Conservation (phyloP, 2,888 invertebrate species). For the Patella caerulea region DNA sequence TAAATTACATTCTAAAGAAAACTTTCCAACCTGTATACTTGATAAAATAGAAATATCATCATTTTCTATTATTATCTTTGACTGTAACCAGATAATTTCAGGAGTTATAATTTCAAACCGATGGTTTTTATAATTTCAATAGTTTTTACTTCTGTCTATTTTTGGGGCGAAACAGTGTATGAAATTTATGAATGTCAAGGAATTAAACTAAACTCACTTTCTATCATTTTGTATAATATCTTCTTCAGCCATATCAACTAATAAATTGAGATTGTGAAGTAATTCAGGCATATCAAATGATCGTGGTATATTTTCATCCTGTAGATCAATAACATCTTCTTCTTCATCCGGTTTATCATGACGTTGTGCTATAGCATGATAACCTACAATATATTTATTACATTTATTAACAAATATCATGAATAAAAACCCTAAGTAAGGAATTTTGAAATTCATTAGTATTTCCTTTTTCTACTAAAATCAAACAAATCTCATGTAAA, state of each 20-base stretch:
- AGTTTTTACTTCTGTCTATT: no score
- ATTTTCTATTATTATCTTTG: no score
- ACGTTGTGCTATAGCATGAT: slow-evolving; percentile 87
- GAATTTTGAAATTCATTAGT: not conserved
- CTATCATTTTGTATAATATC: slow-evolving; percentile 82
- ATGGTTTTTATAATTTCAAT: no score
- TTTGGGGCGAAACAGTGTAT: no score
- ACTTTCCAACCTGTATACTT: no score
- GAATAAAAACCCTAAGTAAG: no score
- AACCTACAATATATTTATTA: slow-evolving; percentile 75
- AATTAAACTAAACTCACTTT: slow-evolving; percentile 46
- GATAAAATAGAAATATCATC: no score
- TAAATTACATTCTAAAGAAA: no score
- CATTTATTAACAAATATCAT: not conserved
- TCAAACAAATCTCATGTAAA: not conserved
- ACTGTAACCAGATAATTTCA: no score
- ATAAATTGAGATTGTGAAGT: slow-evolving; percentile 89
- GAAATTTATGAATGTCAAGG: no score
- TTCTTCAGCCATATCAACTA: slow-evolving; percentile 95
- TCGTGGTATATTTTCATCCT: slow-evolving; percentile 38
- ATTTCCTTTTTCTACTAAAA: not conserved
- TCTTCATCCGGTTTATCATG: slow-evolving; percentile 76
- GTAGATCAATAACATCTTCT: slow-evolving; percentile 70
- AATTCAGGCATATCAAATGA: slow-evolving; percentile 85
- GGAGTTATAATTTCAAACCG: no score